These are phyloP conservation scores for Mesocricetus auratus DNA, from an alignment of 2,113 vertebrate genomes.

Conservation along the genomic window DNA sequence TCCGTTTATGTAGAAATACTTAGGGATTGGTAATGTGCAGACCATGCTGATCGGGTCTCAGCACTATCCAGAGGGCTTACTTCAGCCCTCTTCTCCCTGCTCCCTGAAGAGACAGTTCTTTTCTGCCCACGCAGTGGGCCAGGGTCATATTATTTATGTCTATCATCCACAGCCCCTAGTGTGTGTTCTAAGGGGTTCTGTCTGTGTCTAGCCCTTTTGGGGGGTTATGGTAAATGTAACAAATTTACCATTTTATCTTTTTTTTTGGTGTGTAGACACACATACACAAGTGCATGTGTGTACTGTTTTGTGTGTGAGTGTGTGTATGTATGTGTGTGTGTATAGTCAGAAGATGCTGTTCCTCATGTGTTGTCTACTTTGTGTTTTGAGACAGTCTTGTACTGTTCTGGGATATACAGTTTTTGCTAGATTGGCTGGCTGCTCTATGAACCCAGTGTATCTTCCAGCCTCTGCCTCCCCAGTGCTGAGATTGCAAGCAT, in stretches of 20 bases:
- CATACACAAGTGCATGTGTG: not conserved
- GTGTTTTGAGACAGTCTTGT: not conserved
- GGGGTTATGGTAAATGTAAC: not conserved
- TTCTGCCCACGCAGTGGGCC: not conserved
- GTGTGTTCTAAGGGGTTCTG: not conserved
- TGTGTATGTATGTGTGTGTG: not conserved
- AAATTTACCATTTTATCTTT: not conserved
- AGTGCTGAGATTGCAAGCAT: not conserved
- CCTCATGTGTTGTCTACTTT: not conserved
- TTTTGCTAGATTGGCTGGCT: not conserved
- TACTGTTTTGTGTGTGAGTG: not conserved
- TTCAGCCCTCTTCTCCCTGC: not conserved
- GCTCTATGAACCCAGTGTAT: not conserved
- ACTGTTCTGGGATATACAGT: not conserved
- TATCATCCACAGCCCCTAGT: not conserved
- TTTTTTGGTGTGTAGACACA: not conserved
- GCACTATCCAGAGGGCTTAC: not conserved
- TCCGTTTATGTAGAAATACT: constrained; percentile 58
- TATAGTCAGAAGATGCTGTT: not conserved
- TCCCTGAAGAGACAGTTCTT: not conserved
- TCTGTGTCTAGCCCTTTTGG: not conserved
- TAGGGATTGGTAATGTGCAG: constrained; percentile 62
- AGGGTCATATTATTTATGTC: not conserved
- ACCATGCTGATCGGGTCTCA: constrained; percentile 47
- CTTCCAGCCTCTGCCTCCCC: not conserved